Percentiles rank a stretch among this genome's conserved stretches.
Evolutionary conservation across 2,888 invertebrate species (phyloP).

Genomic region (Leucoma salicis): DNA sequence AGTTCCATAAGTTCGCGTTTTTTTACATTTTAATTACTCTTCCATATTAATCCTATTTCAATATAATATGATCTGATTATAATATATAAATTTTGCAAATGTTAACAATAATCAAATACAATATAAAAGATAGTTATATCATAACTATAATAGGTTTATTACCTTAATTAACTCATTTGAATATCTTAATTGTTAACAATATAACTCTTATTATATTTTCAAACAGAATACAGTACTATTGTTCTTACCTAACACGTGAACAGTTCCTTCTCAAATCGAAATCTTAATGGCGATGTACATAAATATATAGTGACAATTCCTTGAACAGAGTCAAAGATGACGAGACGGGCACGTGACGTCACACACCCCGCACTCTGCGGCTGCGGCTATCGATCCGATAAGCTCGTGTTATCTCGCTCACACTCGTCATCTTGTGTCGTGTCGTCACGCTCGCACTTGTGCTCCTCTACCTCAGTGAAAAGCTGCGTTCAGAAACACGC

Average conservation of each 20-base stretch:
- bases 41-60: too few relatives aligned
- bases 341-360: slow-evolving; percentile 79
- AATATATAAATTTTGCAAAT: too few relatives aligned
- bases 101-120: too few relatives aligned
- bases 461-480: slow-evolving; percentile 58
- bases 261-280: slow-evolving; percentile 23
- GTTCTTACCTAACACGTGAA: slow-evolving; percentile 7
- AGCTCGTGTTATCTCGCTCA: slow-evolving; percentile 64
- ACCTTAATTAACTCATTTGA: not conserved
- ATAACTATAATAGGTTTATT: too few relatives aligned
- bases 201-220: not conserved
- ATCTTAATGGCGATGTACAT: slow-evolving; percentile 43
- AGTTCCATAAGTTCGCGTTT: too few relatives aligned
- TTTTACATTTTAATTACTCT: too few relatives aligned
- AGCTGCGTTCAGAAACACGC: slow-evolving; percentile 76
- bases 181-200: not conserved
- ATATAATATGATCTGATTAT: too few relatives aligned
- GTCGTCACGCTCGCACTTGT: slow-evolving; percentile 56
- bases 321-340: slow-evolving; percentile 77
- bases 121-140: too few relatives aligned
- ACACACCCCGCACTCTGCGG: slow-evolving; percentile 77
- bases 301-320: slow-evolving; percentile 75
- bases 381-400: slow-evolving; percentile 81
- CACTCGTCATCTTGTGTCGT: slow-evolving; percentile 47
- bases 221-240: not conserved